Conservation (phyloP, 2,113 vertebrate genomes). For the Dromiciops gliroides region DNA sequence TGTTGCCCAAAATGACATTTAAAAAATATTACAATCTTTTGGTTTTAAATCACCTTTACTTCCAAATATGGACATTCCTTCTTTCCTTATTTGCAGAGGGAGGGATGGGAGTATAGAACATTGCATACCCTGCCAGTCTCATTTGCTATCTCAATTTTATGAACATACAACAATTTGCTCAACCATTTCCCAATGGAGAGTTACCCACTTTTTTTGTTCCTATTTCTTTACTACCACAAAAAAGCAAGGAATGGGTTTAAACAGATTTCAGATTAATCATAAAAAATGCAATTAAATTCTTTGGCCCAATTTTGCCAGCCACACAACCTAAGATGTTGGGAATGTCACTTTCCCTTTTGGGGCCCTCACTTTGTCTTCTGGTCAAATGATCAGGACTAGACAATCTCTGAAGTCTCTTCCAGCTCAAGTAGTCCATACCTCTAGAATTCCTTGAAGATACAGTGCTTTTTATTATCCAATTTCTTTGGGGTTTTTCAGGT, state of each 20-base stretch:
- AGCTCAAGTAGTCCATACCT: not conserved
- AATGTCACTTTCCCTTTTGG: not conserved
- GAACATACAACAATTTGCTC: not conserved
- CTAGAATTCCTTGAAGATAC: not conserved
- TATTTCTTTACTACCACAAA: not conserved
- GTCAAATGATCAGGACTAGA: constrained; percentile 23
- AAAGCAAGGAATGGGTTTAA: not conserved
- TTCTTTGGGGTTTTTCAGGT: not conserved
- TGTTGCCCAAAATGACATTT: not conserved
- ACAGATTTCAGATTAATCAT: not conserved
- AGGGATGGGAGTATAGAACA: not conserved
- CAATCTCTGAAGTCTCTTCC: not conserved
- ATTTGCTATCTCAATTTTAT: not conserved
- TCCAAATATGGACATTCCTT: not conserved
- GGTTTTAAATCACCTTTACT: not conserved
- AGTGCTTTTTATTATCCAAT: constrained; percentile 1
- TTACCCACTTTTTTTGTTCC: not conserved
- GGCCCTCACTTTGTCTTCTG: not conserved
- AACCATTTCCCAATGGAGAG: not conserved
- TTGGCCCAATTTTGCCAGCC: not conserved
- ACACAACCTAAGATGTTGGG: not conserved
- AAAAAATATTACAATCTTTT: not conserved
- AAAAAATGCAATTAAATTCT: not conserved
- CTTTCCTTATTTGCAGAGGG: not conserved
- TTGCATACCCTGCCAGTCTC: not conserved